Percentiles rank a stretch among this genome's conserved stretches.
Evolutionary conservation across 2,888 invertebrate species (phyloP).

Genomic region (Lepidochrysops patricia): DNA sequence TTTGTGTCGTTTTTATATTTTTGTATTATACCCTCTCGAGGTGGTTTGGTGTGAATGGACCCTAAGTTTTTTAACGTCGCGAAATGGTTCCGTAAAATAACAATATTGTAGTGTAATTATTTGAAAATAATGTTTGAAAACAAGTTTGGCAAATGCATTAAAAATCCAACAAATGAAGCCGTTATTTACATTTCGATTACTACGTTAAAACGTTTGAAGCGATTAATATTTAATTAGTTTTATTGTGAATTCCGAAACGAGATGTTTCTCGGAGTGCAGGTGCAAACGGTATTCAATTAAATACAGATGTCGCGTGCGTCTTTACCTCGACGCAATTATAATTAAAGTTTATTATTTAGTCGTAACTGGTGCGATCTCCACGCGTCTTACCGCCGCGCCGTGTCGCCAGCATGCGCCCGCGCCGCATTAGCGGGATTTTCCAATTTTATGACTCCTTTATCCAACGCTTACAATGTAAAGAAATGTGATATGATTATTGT

Average conservation of each 20-base stretch:
- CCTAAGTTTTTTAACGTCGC: not conserved
- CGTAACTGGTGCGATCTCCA: conserved; percentile 52
- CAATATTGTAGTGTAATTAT: not conserved
- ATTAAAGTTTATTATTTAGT: conserved; percentile 71
- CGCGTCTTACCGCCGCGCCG: conserved; percentile 36
- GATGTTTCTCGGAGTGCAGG: conserved; percentile 53
- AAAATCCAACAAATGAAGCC: conserved; percentile 17
- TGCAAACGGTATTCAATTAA: conserved; percentile 65
- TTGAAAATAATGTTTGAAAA: not conserved
- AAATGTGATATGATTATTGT: not conserved
- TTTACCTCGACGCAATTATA: conserved; percentile 64
- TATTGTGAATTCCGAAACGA: conserved; percentile 45
- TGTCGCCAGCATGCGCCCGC: conserved; percentile 12
- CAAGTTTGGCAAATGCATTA: conserved; percentile 15
- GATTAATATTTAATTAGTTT: conserved; percentile 60
- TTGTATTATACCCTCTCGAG: no score
- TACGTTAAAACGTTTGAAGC: conserved; percentile 27
- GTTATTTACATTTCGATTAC: not conserved
- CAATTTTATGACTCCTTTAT: conserved; percentile 51
- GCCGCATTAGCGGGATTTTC: conserved; percentile 47
- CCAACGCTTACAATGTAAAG: conserved; percentile 10
- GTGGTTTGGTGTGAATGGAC: no score
- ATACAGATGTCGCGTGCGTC: conserved; percentile 70
- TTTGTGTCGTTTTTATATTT: no score
- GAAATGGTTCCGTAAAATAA: not conserved